These are phyloP conservation scores for Cyphomyrus discorhynchus DNA, from an alignment of 2,113 vertebrate genomes.

Conservation along the genomic window DNA sequence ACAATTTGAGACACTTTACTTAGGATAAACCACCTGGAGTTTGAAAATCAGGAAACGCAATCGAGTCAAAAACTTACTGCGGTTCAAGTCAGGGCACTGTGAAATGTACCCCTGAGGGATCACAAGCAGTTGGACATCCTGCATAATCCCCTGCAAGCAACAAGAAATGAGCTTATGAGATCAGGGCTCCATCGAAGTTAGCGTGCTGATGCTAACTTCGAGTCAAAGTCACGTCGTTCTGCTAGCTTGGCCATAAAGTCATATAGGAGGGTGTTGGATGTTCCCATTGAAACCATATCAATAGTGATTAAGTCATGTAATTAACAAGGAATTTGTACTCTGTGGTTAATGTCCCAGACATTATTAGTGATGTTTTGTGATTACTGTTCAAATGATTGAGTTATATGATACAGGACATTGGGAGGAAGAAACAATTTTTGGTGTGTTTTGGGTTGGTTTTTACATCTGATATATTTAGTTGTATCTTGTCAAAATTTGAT, in stretches of 20 bases:
- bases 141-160: slow-evolving; percentile 71
- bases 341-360: neutral
- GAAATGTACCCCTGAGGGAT: slow-evolving; percentile 80
- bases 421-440: neutral
- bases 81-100: slow-evolving; percentile 85
- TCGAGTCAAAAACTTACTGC: slow-evolving; percentile 65
- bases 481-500: neutral
- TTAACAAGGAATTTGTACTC: neutral
- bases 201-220: neutral
- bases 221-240: neutral
- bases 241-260: neutral
- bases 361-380: neutral
- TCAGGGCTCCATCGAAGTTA: neutral
- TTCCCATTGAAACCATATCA: neutral
- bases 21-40: neutral
- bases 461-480: neutral
- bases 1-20: neutral
- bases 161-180: neutral
- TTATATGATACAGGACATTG: neutral
- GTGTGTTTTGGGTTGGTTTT: neutral
- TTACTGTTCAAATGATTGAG: neutral
- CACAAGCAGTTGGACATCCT: slow-evolving; percentile 76
- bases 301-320: neutral
- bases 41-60: neutral
- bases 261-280: neutral